phyloP scores from a whole-genome alignment of 2,888 invertebrate species.

The Geotrupes spiniger region DNA sequence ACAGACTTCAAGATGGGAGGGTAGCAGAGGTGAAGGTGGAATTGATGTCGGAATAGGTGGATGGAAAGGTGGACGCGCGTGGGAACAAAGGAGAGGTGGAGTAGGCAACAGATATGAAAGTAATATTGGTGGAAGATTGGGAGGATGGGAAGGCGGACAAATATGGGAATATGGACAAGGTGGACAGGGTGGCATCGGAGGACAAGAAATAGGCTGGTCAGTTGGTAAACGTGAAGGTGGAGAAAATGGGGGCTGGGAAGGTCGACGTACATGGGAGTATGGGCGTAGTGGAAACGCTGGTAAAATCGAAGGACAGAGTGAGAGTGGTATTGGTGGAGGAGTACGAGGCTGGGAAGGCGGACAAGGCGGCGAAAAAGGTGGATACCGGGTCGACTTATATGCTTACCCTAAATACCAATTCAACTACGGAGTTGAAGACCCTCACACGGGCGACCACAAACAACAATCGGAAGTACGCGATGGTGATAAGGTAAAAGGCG shows the following conservation, averaged over 20 bases:
- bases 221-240: slow-evolving; percentile 3
- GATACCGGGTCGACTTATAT: background rate
- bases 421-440: slow-evolving; percentile 58
- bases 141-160: slow-evolving; percentile 15
- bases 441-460: slow-evolving; percentile 56
- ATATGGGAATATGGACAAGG: background rate
- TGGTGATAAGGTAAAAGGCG: slow-evolving; percentile 42
- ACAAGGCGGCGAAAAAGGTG: background rate
- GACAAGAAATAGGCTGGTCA: slow-evolving; percentile 7
- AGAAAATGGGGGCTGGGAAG: background rate
- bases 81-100: slow-evolving; percentile 11
- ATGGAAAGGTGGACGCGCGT: background rate
- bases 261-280: background rate
- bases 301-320: too few species aligned
- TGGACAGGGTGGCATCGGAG: background rate
- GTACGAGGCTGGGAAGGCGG: too few species aligned
- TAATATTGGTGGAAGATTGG: slow-evolving; percentile 18
- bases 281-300: too few species aligned
- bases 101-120: slow-evolving; percentile 16
- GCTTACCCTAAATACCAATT: slow-evolving; percentile 59
- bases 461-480: slow-evolving; percentile 55
- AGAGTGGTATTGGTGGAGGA: too few species aligned
- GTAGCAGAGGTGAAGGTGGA: slow-evolving; percentile 5
- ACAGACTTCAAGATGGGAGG: slow-evolving; percentile 5
- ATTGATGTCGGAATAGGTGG: background rate